phyloP scores from a whole-genome alignment of 2,113 vertebrate genomes.

The Stercorarius parasiticus region DNA sequence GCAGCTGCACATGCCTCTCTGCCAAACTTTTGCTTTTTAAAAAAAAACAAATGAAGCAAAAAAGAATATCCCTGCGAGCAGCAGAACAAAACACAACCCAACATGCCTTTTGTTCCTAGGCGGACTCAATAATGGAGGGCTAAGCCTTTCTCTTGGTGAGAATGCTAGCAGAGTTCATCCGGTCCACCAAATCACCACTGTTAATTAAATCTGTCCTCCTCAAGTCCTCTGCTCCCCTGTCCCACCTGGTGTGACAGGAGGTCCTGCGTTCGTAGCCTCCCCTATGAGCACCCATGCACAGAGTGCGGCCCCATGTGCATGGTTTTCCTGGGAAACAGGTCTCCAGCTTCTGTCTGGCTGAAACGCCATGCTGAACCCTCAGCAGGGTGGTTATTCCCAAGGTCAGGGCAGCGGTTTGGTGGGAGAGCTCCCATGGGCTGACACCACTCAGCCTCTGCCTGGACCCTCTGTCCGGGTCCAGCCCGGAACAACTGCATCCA shows the following conservation, averaged over 20 bases:
- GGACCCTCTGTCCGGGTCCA: not conserved
- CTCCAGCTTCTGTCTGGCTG: not conserved
- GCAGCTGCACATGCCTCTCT: not conserved
- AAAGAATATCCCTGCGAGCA: not conserved
- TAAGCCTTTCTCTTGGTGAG: not conserved
- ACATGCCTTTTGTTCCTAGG: not conserved
- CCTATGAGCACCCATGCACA: accelerated
- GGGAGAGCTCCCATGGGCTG: not conserved
- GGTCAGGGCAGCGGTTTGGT: not conserved
- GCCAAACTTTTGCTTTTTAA: not conserved
- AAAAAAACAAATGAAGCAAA: not conserved
- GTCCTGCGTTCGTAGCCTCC: not conserved
- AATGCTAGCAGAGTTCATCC: not conserved
- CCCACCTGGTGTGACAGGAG: not conserved
- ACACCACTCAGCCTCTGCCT: not conserved
- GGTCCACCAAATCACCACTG: not conserved
- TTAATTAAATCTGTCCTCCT: not conserved
- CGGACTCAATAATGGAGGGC: not conserved
- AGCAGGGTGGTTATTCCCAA: not conserved
- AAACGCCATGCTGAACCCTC: not conserved
- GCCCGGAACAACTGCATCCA: not conserved
- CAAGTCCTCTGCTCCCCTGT: not conserved
- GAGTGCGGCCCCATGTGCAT: accelerated
- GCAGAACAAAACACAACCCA: not conserved
- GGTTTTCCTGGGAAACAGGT: not conserved